Base-by-base conservation (phyloP, 2,113 vertebrate genomes). In the Rafetus swinhoei region DNA sequence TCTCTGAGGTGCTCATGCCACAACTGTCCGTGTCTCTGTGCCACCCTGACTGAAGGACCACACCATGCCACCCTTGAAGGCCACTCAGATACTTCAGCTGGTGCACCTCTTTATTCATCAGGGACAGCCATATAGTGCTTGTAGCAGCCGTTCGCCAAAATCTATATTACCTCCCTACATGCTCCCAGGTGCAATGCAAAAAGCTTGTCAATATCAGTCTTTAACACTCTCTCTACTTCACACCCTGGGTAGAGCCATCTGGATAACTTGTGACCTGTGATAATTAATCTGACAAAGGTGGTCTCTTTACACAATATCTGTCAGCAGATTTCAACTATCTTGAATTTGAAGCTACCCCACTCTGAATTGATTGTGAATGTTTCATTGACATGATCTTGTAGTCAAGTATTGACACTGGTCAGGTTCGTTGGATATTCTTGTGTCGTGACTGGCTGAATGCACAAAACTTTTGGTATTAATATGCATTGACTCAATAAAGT, bases 251-350 rank as follows among this genome's bases (percentile, higher is more conserved):
- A 52, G 82, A 95, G 88, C 91, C 93, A 94, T 89, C 93, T 89
- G 92, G 90, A 59, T 95, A 96, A 97, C 91, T 50, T 93, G 74
- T 77, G 91, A 65, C 59, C n/a, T 1, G 5, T 85, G 94, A 86
- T 89, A 93, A 95, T 77, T 89, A 87, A 95, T 94, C 90, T 18
- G 0, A 76, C 39, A 25, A 45, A 45, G 35, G 21, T 39, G 24
- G 45, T 11, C 39, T 77, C 74, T 27, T 76, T 45, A 25, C 39
- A 77, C 35, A 77, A 50, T 39, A 50, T 59, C 90, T 84, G 21
- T 94, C 88, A 27, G 90, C 79, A 92, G 96, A 97, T 96, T 95
- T 91, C 88, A 87, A 35, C 81, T 85, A 45, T 79, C 94, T 87
- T 87, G 92, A 95, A 89, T 94, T 59, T 86, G 91, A 91, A 87